Conservation (phyloP, 2,888 invertebrate species). For the Yponomeuta sedellus region DNA sequence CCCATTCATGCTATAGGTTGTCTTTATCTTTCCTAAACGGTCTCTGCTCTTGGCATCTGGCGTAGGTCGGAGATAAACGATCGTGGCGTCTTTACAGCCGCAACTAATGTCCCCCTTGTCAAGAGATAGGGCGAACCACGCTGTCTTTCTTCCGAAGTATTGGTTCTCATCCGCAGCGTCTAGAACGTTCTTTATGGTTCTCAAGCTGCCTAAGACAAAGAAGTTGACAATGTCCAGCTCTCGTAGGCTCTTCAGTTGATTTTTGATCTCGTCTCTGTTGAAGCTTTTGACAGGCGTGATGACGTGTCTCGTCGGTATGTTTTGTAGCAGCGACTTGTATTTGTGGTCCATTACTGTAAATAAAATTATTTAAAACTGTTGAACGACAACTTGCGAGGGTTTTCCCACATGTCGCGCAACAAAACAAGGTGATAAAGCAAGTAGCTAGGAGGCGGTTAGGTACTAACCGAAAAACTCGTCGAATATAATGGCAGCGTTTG, state of each 20-base stretch:
- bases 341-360: conserved; percentile 92
- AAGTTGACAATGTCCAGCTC: conserved; percentile 93
- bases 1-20: conserved; percentile 82
- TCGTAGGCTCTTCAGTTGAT: conserved; percentile 83
- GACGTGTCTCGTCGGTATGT: conserved; percentile 92
- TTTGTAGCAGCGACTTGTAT: conserved; percentile 92
- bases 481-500: conserved; percentile 93
- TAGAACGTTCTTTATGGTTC: conserved; percentile 82
- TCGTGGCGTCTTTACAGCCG: conserved; percentile 84
- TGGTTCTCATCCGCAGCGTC: conserved; percentile 83
- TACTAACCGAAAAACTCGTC: conserved; percentile 87
- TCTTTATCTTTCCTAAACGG: conserved; percentile 81
- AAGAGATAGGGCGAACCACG: conserved; percentile 90
- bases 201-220: conserved; percentile 86
- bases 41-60: conserved; percentile 82
- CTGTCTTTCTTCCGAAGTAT: conserved; percentile 89
- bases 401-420: not conserved
- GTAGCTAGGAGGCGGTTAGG: not conserved
- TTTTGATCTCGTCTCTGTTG: conserved; percentile 78
- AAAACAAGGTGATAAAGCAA: not conserved
- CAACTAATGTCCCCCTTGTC: conserved; percentile 85
- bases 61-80: conserved; percentile 84
- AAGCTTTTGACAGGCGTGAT: conserved; percentile 81
- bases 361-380: conserved; percentile 14
- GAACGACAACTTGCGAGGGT: not conserved